A percentile compares a stretch with the other conserved stretches of the same genome.
Evolutionary conservation across 1,140 invertebrate genomes (phyloP).

Genomic region (Bemisia tabaci): DNA sequence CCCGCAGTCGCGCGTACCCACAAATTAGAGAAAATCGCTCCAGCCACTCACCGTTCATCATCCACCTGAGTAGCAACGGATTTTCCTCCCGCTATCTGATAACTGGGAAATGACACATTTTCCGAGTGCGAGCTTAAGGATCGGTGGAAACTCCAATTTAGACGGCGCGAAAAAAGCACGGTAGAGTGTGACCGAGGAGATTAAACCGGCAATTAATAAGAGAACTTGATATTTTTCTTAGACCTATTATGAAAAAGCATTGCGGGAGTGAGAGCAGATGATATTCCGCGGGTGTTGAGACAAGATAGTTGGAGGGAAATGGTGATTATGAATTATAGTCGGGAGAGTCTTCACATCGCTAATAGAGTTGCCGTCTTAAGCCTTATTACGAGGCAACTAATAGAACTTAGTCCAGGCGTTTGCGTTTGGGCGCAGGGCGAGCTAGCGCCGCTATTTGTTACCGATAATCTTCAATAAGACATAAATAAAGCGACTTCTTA

Average conservation of each 20-base stretch:
- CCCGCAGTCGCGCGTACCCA: too few relatives aligned
- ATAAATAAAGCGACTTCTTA: neutral
- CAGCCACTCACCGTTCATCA: too few relatives aligned
- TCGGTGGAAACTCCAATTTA: neutral
- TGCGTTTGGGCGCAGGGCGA: neutral
- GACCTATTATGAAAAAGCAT: neutral
- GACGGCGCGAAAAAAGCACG: neutral
- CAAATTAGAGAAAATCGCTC: too few relatives aligned
- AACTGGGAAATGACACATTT: too few relatives aligned
- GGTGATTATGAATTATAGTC: neutral
- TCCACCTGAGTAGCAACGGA: too few relatives aligned
- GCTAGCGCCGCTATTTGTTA: neutral
- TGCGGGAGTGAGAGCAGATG: neutral
- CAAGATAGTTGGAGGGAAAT: neutral
- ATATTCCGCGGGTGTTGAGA: neutral
- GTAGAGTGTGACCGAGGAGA: neutral
- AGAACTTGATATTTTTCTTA: neutral
- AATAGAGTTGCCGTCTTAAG: neutral
- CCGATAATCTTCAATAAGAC: neutral
- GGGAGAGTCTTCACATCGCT: neutral
- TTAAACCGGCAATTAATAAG: neutral
- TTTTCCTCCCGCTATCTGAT: too few relatives aligned
- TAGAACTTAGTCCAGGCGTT: neutral
- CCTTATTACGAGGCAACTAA: neutral
- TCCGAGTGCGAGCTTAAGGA: neutral